Evolutionary conservation across 2,113 vertebrate genomes (phyloP).

Genomic region (Leuciscus idus): DNA sequence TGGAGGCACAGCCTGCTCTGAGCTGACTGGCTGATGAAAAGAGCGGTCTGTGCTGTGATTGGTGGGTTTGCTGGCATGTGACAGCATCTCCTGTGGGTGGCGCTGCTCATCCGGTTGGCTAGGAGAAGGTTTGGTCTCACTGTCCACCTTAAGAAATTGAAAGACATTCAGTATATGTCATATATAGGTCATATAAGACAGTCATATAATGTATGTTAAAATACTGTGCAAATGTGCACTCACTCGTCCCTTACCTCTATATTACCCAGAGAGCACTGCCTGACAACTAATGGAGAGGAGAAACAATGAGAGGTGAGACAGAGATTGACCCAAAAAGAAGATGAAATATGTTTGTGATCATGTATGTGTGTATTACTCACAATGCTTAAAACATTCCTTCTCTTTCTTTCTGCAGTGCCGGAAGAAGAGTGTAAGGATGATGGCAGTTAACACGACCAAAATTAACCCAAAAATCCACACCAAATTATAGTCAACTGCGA

Average conservation of each 20-base stretch:
- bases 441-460: background rate
- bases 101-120: conserved; percentile 5
- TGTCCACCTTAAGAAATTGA: conserved; percentile 32
- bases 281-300: conserved; percentile 31
- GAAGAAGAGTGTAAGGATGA: background rate
- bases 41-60: conserved; percentile 16
- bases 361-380: conserved; percentile 9
- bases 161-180: background rate
- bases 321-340: background rate
- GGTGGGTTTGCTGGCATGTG: conserved; percentile 15
- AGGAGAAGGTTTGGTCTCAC: background rate
- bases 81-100: background rate
- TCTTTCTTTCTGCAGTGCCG: conserved; percentile 39
- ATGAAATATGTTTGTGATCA: background rate
- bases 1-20: conserved; percentile 28
- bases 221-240: background rate
- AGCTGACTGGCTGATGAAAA: conserved; percentile 22
- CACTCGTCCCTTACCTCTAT: conserved; percentile 33
- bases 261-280: conserved; percentile 43
- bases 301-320: conserved; percentile 15
- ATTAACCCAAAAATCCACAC: background rate
- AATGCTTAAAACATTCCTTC: conserved; percentile 51
- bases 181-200: too few relatives aligned
- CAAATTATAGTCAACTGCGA: background rate
- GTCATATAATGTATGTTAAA: background rate